Evolutionary conservation across 2,888 invertebrate species (phyloP), one percentile per base, ranked within the genome.

Genomic region (Atrina japonica): DNA sequence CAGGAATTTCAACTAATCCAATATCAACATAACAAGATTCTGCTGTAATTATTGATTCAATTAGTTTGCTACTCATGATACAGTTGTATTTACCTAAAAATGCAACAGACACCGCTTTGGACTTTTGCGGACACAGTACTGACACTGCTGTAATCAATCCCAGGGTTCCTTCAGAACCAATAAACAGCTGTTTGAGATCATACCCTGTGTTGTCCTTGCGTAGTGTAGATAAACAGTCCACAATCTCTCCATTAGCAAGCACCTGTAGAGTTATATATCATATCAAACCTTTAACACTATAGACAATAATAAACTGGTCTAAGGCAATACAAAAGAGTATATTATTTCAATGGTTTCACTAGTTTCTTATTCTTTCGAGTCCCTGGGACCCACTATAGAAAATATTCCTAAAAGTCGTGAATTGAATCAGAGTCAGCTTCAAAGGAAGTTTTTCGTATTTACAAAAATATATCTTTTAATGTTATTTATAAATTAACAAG

Each of bases 191-290:
- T 88, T 98, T 98, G 83, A 99, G 91, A 88, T 99, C 98, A 89
- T 97, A 97, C 0, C 99, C 99, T 0, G 99, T 98, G 90, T 99
- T 99, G 90, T 99, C 98, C 90, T 99, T 99, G 88, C 97, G 95
- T 82, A 98, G 92, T 0, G 94, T 93, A 69, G 94, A 95, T 88
- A 99, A 93, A 71, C 96, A 94, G 89, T 98, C 95, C 35, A 99
- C 90, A 0, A 99, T 91, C 63, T 95, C 84, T 14, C 91, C 91
- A 81, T 86, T 82, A 1, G 90, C 87, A 53, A 89, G 73, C 3
- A 91, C 91, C 90, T 90, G 67, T 1, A 70, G 18, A 16, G 7
- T 27, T n/a, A n/a, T n/a, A n/a, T n/a, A n/a, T n/a, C n/a, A n/a
- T n/a, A n/a, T n/a, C n/a, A n/a, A n/a, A n/a, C n/a, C n/a, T n/a